Evolutionary conservation across 2,797 vertebrate species (phyloP), one percentile per base, ranked within the genome.

Genomic region (Micromesistius poutassou): DNA sequence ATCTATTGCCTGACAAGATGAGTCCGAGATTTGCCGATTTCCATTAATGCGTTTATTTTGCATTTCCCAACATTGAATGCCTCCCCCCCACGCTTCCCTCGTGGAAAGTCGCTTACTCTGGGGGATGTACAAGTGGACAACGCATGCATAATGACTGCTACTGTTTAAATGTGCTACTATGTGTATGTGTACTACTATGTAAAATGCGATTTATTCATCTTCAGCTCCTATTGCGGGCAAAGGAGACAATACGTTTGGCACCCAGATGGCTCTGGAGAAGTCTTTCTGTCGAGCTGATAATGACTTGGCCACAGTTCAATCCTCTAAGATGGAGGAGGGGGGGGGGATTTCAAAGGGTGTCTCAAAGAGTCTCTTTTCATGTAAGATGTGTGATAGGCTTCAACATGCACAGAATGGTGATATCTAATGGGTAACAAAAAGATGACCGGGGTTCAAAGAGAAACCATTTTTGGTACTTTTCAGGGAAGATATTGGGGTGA

Each of bases 31-130:
- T 77, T 2, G 30, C 19, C 10, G 25, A 71, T 42, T 68, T 36
- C 33, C 36, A 31, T 72, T 80, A 72, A 81, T 46, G 33, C 76
- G 33, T 75, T 30, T 78, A 62, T 73, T 33, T 19, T 73, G 74
- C 74, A 71, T 16, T 19, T n/a, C 70, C 62, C 3, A 68, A 68
- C 62, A 25, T 68, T 28, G 25, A 16, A 42, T 42, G 40, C 68
- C 6, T 50, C 68, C 66, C 68, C 62, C 38, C 7, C 9, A 28
- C 13, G 66, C 68, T 74, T 80, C 66, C 36, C 14, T 10, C 73
- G 30, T 71, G 68, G 38, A 62, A 36, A 9, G 9, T 72, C 42
- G 46, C 38, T 46, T 22, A 71, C 31, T n/a, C 38, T 76, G 70
- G 25, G 36, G 28, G 28, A 22, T 36, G 31, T 28, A 66, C n/a